Evolutionary conservation across 2,888 invertebrate genomes (phyloP).

Genomic region (Charanyca ferruginea): DNA sequence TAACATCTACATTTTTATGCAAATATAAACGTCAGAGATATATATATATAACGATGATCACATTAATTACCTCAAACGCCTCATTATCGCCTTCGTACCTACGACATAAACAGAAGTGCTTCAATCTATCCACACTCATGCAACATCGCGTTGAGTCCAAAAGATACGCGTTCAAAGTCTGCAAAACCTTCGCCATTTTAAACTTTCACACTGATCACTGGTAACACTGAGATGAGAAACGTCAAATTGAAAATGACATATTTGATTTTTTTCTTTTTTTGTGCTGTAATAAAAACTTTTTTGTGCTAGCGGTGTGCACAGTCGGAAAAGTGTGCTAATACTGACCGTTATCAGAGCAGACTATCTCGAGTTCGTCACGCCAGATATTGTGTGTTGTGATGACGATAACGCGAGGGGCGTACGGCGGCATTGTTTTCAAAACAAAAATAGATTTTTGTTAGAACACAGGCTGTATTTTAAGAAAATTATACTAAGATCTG

Average conservation of each 20-base stretch:
- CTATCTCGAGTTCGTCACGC: constrained; percentile 89
- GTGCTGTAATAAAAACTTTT: constrained; percentile 36
- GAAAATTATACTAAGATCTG: constrained; percentile 14
- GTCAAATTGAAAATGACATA: constrained; percentile 60
- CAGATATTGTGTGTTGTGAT: constrained; percentile 87
- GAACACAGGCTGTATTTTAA: constrained; percentile 45
- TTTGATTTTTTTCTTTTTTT: constrained; percentile 46
- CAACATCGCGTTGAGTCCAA: constrained; percentile 86
- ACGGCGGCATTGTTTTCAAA: constrained; percentile 66
- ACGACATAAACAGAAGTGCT: constrained; percentile 86
- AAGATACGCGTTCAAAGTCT: constrained; percentile 83
- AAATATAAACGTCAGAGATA: background rate
- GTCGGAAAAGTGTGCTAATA: constrained; percentile 79
- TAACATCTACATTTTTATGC: background rate
- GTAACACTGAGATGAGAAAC: constrained; percentile 65
- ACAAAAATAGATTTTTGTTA: constrained; percentile 57
- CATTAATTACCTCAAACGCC: constrained; percentile 77
- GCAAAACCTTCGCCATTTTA: constrained; percentile 82
- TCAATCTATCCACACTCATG: constrained; percentile 82
- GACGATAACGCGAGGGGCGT: constrained; percentile 81
- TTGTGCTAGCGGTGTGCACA: constrained; percentile 74
- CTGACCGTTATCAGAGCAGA: constrained; percentile 87
- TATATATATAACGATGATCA: constrained; percentile 18
- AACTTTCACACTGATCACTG: constrained; percentile 60
- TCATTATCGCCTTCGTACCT: constrained; percentile 76